Percentiles rank a stretch among this genome's conserved stretches.
phyloP scores from a whole-genome alignment of 1,140 invertebrate genomes.

The Trichomalopsis sarcophagae region DNA sequence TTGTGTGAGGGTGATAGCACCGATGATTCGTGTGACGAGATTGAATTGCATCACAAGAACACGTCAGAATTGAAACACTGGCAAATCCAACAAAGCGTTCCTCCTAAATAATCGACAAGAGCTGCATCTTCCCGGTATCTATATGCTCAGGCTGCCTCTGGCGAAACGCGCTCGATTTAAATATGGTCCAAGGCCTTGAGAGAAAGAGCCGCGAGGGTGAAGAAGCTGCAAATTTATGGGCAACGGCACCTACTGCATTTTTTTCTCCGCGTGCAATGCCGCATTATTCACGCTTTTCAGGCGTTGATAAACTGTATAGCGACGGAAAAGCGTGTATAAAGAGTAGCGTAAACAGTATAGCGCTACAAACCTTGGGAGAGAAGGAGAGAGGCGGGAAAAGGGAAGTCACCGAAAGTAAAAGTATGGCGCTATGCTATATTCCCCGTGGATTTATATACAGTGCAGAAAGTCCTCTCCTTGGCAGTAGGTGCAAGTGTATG shows the following conservation, averaged over 20 bases:
- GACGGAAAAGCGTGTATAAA: background rate
- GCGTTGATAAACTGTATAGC: constrained; percentile 13
- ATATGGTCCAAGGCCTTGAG: background rate
- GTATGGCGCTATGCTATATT: background rate
- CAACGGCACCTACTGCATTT: background rate
- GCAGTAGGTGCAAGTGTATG: background rate
- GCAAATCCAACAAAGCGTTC: no score
- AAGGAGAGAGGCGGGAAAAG: background rate
- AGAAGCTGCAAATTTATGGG: constrained; percentile 1
- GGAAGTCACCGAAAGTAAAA: background rate
- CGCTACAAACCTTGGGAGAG: background rate
- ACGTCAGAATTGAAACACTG: no score
- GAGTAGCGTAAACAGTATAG: background rate
- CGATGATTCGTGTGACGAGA: no score
- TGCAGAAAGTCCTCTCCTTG: background rate
- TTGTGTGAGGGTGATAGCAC: background rate
- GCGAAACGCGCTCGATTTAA: background rate
- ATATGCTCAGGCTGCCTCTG: background rate
- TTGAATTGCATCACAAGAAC: no score
- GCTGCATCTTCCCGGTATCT: background rate
- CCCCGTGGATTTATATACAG: background rate
- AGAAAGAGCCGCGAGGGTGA: background rate
- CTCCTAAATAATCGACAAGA: no score
- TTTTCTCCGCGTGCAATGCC: background rate
- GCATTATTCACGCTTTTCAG: constrained; percentile 21